Base-by-base conservation (phyloP, 2,888 invertebrate species). In the Rotaria macrura region DNA sequence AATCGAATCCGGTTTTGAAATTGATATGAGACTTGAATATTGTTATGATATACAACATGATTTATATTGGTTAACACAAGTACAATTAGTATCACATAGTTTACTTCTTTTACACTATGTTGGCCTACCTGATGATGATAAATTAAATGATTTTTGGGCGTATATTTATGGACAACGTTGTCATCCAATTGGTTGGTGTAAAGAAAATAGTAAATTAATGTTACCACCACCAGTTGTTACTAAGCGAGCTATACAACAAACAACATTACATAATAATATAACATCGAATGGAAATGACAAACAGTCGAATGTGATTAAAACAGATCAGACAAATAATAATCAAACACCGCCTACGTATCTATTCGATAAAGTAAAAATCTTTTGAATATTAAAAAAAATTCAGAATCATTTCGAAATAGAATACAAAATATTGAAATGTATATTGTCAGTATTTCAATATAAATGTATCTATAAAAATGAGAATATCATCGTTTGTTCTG, bases 141-240 rank as follows among this genome's bases (percentile, higher is more conserved):
- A 23, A 25, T 40, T 25, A 79, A 43, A 79, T 43, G 79, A 79
- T 43, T 79, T 79, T 79, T 79, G 79, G 79, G 25, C 43, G 0
- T 40, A 40, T n/a, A n/a, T 79, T n/a, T 79, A 79, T 43, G 43
- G 38, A n/a, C 25, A 79, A 79, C 43, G 43, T 14, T 79, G 40
- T 43, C 79, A 79, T 79, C 79, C 79, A 2, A 79, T 43, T 74
- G 74, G 74, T 1, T 79, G 79, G 79, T 79, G 79, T 79, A 40
- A 43, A 43, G 79, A 79, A 79, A 79, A 79, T 79, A 79, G 43
- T 43, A 79, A 79, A 79, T 25, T 79, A 10, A 79, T 79, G 79
- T 79, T 79, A 43, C 79, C 79, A 79, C 79, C 79, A 79, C 23
- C 79, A n/a, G 25, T 43, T 25, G 79, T 79, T 17, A 79, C 40